Percentiles rank a stretch among this genome's conserved stretches.
phyloP scores from a whole-genome alignment of 2,888 invertebrate genomes.

The Meteorus cinctellus region DNA sequence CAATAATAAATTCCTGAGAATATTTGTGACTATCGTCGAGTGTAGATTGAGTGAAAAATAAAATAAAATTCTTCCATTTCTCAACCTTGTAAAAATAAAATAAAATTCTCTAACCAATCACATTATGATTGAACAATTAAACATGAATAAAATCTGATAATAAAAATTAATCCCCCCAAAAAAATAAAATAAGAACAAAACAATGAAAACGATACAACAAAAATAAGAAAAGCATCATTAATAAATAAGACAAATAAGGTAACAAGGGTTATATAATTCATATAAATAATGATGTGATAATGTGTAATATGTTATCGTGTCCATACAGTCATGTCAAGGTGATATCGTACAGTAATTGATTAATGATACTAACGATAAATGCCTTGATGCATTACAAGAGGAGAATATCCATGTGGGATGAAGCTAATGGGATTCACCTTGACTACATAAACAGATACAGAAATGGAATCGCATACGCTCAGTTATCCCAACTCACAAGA shows the following conservation, averaged over 20 bases:
- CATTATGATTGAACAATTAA: no score
- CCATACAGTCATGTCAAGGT: neutral
- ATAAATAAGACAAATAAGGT: neutral
- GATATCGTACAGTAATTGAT: neutral
- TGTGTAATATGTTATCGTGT: neutral
- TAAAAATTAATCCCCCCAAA: no score
- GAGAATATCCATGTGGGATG: constrained; percentile 14
- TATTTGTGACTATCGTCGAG: no score
- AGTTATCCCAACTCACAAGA: no score
- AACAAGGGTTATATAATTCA: neutral
- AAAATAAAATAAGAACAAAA: no score
- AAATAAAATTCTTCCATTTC: no score
- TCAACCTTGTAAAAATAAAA: no score
- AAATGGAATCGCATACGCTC: neutral
- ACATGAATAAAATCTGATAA: no score
- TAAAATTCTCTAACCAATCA: no score
- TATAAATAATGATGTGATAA: constrained; percentile 6
- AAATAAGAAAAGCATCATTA: neutral
- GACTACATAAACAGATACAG: neutral
- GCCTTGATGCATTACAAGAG: constrained; percentile 2
- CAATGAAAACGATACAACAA: no score
- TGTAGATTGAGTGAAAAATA: no score
- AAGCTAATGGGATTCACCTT: constrained; percentile 5
- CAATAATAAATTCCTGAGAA: no score
- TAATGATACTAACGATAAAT: constrained; percentile 13